Base-by-base conservation (phyloP, 2,797 vertebrate genomes). In the Neomorphus geoffroyi region DNA sequence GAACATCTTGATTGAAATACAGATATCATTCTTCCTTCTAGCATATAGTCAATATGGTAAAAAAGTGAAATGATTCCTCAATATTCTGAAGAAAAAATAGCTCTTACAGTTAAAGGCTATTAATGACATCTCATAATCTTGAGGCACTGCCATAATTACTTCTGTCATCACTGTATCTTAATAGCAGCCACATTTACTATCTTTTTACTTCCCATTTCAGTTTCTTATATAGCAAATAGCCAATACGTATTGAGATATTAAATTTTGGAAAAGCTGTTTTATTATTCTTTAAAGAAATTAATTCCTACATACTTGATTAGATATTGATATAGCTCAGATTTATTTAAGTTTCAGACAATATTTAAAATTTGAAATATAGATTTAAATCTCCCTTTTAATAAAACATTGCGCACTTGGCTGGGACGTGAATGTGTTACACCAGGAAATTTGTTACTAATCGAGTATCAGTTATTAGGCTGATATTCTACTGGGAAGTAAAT, bases 381-480 rank as follows among this genome's bases (percentile, higher is more conserved):
- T 79, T 87, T 74, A 86, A 92, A 85, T 77, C 50, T 70, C 33
- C 50, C 50, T 89, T 61, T 66, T 70, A 71, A 93, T 96, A 86
- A 94, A 95, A 83, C 5, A 43, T 58, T 73, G 13, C 61, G 92
- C 71, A 94, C 81, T 95, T 95, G 79, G 45, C 41, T 66, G 67
- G 67, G 73, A 94, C 74, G 27, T 74, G 37, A 89, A 61, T 11
- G 3, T 61, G 37, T 37, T 80, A 57, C 27, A 78, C 23, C 13
- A 56, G 35, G 54, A 81, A 90, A 95, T 93, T 94, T 90, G 21
- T 73, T 80, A 85, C 60, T 86, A 65, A 88, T 86, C 74, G 65
- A 89, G 15, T 87, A 96, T 16, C 71, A 95, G 80, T 96, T 96
- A 96, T 97, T 96, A 96, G 91, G 43, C 54, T 94, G 88, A 92